Evolutionary conservation across 2,888 invertebrate species (phyloP).

Genomic region (Marasmarcha lunaedactyla): DNA sequence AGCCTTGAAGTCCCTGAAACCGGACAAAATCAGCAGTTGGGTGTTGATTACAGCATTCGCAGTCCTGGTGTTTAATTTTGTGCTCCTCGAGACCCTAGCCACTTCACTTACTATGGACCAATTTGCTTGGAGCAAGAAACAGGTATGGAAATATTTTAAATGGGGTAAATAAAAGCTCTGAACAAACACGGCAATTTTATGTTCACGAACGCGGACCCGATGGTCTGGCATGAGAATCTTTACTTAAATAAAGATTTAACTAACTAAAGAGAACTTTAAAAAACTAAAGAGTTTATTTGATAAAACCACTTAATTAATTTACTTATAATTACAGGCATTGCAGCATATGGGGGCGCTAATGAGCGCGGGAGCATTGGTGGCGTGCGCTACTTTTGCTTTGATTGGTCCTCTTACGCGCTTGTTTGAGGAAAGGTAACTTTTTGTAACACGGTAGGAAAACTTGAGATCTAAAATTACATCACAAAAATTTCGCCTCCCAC

Average conservation of each 20-base stretch:
- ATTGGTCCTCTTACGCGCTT: slow-evolving; percentile 78
- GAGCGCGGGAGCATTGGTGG: slow-evolving; percentile 83
- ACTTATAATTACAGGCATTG: slow-evolving; percentile 59
- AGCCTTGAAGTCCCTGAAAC: slow-evolving; percentile 75
- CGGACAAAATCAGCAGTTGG: slow-evolving; percentile 83
- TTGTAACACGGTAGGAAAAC: no score
- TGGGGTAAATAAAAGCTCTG: background rate
- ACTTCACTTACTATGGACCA: slow-evolving; percentile 90
- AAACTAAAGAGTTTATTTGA: no score
- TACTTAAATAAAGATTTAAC: background rate
- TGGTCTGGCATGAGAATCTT: no score
- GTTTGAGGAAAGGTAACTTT: slow-evolving; percentile 75
- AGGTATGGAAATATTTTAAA: no score
- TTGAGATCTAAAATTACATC: no score
- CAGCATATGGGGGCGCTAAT: slow-evolving; percentile 87
- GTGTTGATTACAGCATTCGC: slow-evolving; percentile 85
- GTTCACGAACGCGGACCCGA: background rate
- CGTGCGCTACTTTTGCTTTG: slow-evolving; percentile 77
- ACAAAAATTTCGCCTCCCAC: no score
- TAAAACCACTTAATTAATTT: no score
- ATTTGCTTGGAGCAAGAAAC: slow-evolving; percentile 84
- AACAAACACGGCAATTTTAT: background rate
- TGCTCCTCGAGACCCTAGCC: slow-evolving; percentile 86
- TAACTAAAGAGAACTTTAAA: background rate
- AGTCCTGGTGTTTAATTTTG: slow-evolving; percentile 88